Evolutionary conservation across 2,113 vertebrate species (phyloP).

Genomic region (Dryoscopus gambensis): DNA sequence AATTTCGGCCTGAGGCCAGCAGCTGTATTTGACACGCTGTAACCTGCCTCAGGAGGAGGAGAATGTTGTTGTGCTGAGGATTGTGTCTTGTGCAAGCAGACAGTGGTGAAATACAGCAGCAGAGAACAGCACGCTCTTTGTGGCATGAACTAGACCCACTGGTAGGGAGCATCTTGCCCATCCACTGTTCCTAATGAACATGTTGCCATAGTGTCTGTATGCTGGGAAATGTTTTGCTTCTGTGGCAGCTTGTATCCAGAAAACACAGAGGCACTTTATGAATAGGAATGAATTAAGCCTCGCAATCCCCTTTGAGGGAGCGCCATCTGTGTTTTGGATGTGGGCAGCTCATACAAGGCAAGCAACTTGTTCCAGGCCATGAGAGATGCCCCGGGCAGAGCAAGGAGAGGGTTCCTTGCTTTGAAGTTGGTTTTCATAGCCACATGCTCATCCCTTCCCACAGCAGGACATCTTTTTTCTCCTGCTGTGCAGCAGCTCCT

Average conservation of each 20-base stretch:
- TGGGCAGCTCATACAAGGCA: background rate
- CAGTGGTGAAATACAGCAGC: background rate
- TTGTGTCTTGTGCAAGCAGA: background rate
- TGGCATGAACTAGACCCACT: background rate
- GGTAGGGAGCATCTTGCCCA: background rate
- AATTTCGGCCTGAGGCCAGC: background rate
- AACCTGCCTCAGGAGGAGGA: background rate
- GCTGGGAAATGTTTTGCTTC: constrained; percentile 15
- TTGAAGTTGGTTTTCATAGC: background rate
- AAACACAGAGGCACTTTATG: constrained; percentile 20
- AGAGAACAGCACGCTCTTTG: background rate
- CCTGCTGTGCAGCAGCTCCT: background rate
- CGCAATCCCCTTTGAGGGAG: background rate
- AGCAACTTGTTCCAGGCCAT: background rate
- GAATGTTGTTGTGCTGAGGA: background rate
- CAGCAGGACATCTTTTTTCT: background rate
- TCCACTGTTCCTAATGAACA: background rate
- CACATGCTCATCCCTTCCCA: background rate
- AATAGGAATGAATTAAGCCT: constrained; percentile 10
- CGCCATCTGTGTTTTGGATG: background rate
- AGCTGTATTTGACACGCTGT: background rate
- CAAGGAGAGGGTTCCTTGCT: background rate
- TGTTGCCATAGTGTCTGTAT: background rate
- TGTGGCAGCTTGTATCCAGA: background rate
- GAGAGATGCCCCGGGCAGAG: background rate